Percentiles rank a stretch among this genome's conserved stretches.
Conservation (phyloP, 1,140 invertebrate species). For the Drosophila mauritiana region DNA sequence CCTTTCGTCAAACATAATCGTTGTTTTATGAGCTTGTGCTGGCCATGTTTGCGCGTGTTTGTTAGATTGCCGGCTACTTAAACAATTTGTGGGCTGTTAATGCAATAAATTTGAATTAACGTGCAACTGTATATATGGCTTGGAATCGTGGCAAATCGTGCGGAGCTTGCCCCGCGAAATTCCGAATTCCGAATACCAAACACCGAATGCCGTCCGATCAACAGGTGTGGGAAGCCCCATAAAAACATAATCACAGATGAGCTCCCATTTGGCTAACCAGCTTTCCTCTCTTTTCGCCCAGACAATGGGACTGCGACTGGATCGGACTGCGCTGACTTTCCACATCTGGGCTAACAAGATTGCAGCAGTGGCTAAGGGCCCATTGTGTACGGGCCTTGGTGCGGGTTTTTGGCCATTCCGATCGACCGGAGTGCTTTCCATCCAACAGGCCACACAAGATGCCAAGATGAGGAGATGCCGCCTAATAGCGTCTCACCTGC, state of each 20-base stretch:
- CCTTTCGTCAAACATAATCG: constrained; percentile 9
- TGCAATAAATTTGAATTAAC: constrained; percentile 59
- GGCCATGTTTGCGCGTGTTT: constrained; percentile 39
- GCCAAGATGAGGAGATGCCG: constrained; percentile 28
- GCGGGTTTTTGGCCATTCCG: constrained; percentile 21
- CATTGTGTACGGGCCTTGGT: constrained; percentile 27
- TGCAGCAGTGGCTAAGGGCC: constrained; percentile 30
- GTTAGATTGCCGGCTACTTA: constrained; percentile 31
- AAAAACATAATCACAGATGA: constrained; percentile 52
- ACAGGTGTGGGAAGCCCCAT: constrained; percentile 60
- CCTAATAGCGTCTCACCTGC: constrained; percentile 53
- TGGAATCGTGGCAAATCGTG: constrained; percentile 24
- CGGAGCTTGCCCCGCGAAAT: constrained; percentile 42
- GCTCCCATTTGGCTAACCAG: constrained; percentile 53
- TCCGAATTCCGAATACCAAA: constrained; percentile 22
- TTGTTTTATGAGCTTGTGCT: constrained; percentile 5
- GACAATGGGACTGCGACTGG: constrained; percentile 44
- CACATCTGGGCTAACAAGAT: constrained; percentile 53
- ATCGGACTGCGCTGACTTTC: constrained; percentile 40
- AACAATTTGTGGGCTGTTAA: constrained; percentile 57
- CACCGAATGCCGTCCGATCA: constrained; percentile 23
- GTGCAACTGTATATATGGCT: constrained; percentile 28
- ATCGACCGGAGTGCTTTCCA: constrained; percentile 32
- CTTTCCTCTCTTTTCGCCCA: constrained; percentile 34
- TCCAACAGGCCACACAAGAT: constrained; percentile 52